Evolutionary conservation across 2,797 vertebrate species (phyloP).

Genomic region (Peromyscus nudipes): DNA sequence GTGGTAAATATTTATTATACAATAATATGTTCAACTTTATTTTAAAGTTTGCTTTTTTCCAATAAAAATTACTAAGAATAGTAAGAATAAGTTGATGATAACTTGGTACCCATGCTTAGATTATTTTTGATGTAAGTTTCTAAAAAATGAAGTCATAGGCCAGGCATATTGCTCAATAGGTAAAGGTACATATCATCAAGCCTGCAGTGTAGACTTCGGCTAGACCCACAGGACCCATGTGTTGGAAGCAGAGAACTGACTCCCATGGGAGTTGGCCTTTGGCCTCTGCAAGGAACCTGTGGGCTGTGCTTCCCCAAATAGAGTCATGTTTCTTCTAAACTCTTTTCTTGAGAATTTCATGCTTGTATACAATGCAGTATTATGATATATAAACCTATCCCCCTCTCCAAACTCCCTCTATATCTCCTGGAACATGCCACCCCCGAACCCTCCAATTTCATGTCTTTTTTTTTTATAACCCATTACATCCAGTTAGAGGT

Average conservation of each 20-base stretch:
- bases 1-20: background rate
- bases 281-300: background rate
- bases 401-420: background rate
- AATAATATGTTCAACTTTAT: background rate
- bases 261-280: background rate
- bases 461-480: background rate
- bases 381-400: background rate
- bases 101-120: background rate
- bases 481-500: background rate
- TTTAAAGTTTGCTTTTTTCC: background rate
- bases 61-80: conserved; percentile 31
- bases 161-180: background rate
- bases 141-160: background rate
- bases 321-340: background rate
- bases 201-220: background rate
- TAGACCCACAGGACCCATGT: background rate
- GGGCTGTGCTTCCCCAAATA: background rate
- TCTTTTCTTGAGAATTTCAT: background rate
- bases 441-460: too few relatives aligned
- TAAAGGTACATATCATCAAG: too few relatives aligned
- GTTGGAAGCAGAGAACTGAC: background rate
- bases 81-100: background rate
- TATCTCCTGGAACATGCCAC: background rate
- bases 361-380: background rate
- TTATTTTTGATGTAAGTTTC: background rate